Conservation (phyloP, 2,113 vertebrate species). For the Lophochroa leadbeateri region DNA sequence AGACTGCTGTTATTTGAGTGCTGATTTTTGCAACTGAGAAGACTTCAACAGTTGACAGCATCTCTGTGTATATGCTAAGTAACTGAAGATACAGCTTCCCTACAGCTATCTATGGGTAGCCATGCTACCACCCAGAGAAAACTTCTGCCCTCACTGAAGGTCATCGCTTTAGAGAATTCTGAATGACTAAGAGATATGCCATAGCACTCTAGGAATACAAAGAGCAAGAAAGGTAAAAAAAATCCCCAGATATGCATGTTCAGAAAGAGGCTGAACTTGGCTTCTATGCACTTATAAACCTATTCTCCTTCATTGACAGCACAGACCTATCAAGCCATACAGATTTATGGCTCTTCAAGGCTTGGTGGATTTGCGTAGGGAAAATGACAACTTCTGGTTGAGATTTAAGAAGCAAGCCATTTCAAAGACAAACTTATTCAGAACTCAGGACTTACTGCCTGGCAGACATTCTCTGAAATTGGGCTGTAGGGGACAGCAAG, state of each 20-base stretch:
- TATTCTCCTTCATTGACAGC: neutral
- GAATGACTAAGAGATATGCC: neutral
- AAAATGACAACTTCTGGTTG: neutral
- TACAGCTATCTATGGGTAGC: neutral
- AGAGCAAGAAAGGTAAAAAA: neutral
- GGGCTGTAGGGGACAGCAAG: neutral
- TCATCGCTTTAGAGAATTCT: neutral
- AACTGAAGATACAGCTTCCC: neutral
- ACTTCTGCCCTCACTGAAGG: neutral
- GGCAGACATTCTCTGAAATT: neutral
- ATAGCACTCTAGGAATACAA: neutral
- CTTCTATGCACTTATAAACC: neutral
- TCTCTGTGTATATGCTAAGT: neutral
- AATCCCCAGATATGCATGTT: neutral
- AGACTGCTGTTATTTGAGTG: neutral
- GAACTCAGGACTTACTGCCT: neutral
- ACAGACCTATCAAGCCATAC: neutral
- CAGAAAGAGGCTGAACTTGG: neutral
- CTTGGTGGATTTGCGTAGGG: neutral
- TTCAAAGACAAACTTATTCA: conserved; percentile 10
- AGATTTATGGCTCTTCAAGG: conserved; percentile 8
- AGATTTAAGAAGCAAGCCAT: neutral
- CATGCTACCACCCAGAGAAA: neutral
- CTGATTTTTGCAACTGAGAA: neutral
- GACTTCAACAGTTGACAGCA: neutral